Evolutionary conservation across 2,888 invertebrate species (phyloP).

Genomic region (Euplexia lucipara): DNA sequence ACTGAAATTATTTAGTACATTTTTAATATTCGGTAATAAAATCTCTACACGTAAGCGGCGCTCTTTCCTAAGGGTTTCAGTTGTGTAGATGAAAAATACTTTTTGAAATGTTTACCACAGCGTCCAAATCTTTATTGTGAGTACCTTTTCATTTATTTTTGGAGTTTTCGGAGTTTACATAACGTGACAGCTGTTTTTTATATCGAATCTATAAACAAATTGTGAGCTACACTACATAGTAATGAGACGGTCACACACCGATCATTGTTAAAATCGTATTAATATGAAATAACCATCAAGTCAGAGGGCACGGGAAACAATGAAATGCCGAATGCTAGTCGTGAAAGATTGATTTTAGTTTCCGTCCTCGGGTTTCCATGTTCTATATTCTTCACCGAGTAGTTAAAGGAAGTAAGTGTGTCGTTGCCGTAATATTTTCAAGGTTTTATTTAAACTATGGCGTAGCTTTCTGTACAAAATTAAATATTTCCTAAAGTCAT

Average conservation of each 20-base stretch:
- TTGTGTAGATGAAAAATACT: constrained; percentile 80
- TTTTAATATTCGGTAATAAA: constrained; percentile 64
- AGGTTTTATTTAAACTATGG: constrained; percentile 45
- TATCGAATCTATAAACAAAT: constrained; percentile 77
- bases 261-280: constrained; percentile 15
- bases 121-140: constrained; percentile 87
- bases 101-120: constrained; percentile 87
- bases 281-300: constrained; percentile 17
- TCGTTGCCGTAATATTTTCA: constrained; percentile 44
- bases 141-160: constrained; percentile 86
- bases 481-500: background rate
- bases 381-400: constrained; percentile 30
- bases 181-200: constrained; percentile 88
- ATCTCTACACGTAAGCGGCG: constrained; percentile 67
- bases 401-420: constrained; percentile 49
- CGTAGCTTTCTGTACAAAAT: constrained; percentile 28
- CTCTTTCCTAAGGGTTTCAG: constrained; percentile 64
- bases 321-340: constrained; percentile 15
- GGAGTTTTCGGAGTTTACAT: constrained; percentile 90
- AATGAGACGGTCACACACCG: constrained; percentile 40
- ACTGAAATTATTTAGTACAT: constrained; percentile 67
- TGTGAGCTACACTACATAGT: constrained; percentile 49
- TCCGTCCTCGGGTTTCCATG: constrained; percentile 8
- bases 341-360: constrained; percentile 29
- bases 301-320: background rate